Evolutionary conservation across 2,797 vertebrate species (phyloP).

Genomic region (Nasua narica): DNA sequence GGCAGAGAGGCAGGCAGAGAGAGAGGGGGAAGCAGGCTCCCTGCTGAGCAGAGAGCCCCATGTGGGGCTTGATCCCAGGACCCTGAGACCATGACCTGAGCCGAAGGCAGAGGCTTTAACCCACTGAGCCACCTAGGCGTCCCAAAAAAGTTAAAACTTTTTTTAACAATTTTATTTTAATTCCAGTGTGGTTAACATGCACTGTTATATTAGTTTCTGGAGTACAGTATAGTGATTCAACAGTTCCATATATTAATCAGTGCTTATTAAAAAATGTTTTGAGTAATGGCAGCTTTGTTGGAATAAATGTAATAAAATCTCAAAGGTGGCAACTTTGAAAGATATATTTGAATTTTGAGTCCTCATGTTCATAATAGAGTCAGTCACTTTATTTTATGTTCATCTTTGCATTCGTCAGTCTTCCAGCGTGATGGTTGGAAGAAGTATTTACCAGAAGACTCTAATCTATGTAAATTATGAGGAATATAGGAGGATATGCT

Average conservation of each 20-base stretch:
- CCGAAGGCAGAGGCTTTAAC: no score
- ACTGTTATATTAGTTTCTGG: neutral
- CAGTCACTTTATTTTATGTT: conserved; percentile 16
- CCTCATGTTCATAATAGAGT: conserved; percentile 12
- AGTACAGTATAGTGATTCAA: neutral
- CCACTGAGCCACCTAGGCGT: no score
- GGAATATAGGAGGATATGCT: neutral
- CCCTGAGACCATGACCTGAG: no score
- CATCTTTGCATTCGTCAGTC: neutral
- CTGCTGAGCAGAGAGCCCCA: no score
- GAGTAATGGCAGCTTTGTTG: neutral
- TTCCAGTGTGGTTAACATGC: neutral
- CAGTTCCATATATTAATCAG: neutral
- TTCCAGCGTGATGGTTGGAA: neutral
- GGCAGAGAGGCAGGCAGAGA: no score
- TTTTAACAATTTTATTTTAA: neutral
- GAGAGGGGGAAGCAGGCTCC: no score
- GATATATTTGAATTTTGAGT: conserved; percentile 34
- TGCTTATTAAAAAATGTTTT: neutral
- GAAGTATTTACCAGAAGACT: neutral
- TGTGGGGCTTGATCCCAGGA: no score
- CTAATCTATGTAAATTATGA: neutral
- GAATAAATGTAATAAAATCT: conserved; percentile 28
- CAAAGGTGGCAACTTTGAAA: neutral
- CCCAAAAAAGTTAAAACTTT: no score